Base-by-base conservation (phyloP, 2,888 invertebrate species). In the Folsomia manolachei region DNA sequence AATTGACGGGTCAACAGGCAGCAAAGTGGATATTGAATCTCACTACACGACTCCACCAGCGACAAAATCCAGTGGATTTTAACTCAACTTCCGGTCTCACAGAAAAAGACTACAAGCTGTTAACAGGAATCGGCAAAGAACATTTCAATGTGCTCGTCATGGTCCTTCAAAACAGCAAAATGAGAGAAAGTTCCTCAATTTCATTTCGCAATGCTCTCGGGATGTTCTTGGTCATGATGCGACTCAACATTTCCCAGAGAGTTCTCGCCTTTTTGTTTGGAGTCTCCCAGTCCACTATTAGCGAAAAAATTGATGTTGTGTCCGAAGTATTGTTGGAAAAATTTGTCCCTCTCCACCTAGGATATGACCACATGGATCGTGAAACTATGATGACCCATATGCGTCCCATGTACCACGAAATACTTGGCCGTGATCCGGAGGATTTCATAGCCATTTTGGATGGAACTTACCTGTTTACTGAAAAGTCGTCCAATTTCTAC, bases 401-500 rank as follows among this genome's bases (percentile, higher is more conserved):
- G 19, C 52, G 69, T 0, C 0, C 24, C 24, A 27, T 71, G 23
- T 56, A 27, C 7, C n/a, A 19, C 9, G 23, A 23, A 39, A 24
- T 69, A 18, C 52, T 71, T 1, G 1, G 51, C 23, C 14, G n/a
- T 1, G 0, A 19, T 1, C 19, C 19, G 9, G 69, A 64, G 1
- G 2, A 1, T 23, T 21, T 24, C 1, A 27, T 67, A 2, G 11
- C 27, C 1, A 51, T 67, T 0, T 18, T 70, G 7, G 74, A 74
- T 60, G 70, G 72, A 2, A 70, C 70, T 1, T 74, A 74, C 51
- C 14, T 74, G 0, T 72, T 70, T 19, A 52, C 63, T 14, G 67
- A 70, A 21, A 71, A 71, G 21, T 14, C 70, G 0, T 21, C 27
- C 1, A 51, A 71, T 1, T 61, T 65, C 23, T 9, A 60, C 0